Base-by-base conservation (phyloP, 2,888 invertebrate species). In the Caradrina kadenii region DNA sequence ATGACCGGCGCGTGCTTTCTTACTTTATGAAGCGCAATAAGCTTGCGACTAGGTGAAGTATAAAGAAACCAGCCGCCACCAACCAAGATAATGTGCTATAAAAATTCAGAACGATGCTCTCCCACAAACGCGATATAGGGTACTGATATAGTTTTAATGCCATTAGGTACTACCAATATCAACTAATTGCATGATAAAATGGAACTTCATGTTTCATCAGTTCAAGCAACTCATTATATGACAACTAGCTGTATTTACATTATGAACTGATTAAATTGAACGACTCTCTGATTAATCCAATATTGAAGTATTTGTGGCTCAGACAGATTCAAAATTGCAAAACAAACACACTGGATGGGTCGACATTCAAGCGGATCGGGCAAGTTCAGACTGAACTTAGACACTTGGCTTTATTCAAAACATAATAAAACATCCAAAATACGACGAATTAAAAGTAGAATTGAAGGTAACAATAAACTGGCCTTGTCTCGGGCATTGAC, bases 401-500 rank as follows among this genome's bases (percentile, higher is more conserved):
- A 19, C 31, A 68, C 42, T 52, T 69, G 19, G 26, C 55, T 63
- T 67, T 66, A 69, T 74, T 65, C 50, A 72, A 63, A 73, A 72
- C 49, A 56, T 53, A 65, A 60, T n/a, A n/a, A n/a, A n/a, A n/a
- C n/a, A n/a, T 70, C 63, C 31, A 84, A 78, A 77, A 71, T 62
- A 73, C 72, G 76, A 49, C 69, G 61, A 79, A 80, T 81, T 77
- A 84, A 80, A 81, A 80, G 75, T 78, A 77, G 81, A 69, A 82
- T 82, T 82, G 83, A 83, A 85, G 86, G 85, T 84, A 88, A 89
- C 87, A 89, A 87, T 85, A 85, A 81, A 80, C 76, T 91, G 90
- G 87, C 92, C 92, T 93, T 92, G 92, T 85, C 75, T 81, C 88
- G 92, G 91, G 67, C 92, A 83, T 90, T 92, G 92, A 89, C 90